A percentile compares a stretch with the other conserved stretches of the same genome.
Evolutionary conservation across 2,113 vertebrate genomes (phyloP).

Genomic region (Halichoerus grypus): DNA sequence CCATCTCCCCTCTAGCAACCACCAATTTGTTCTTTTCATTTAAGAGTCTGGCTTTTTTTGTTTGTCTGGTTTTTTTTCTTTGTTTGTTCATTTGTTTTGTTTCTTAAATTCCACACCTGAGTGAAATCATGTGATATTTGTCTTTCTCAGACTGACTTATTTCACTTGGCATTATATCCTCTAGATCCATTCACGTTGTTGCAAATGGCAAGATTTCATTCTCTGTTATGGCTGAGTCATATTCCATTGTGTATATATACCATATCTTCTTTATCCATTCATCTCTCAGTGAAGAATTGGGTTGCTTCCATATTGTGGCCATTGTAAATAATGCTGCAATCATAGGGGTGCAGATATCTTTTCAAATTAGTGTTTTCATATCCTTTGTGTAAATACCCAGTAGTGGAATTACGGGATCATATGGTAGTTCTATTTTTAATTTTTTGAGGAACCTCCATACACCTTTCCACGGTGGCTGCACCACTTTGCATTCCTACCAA

Average conservation of each 20-base stretch:
- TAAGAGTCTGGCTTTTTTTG: background rate
- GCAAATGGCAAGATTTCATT: background rate
- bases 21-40: background rate
- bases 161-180: background rate
- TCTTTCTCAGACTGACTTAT: background rate
- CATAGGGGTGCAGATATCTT: background rate
- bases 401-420: background rate
- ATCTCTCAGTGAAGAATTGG: background rate
- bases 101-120: background rate
- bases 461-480: background rate
- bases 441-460: background rate
- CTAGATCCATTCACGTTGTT: background rate
- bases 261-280: background rate
- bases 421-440: background rate
- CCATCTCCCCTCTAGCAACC: background rate
- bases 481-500: background rate
- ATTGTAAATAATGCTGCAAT: background rate
- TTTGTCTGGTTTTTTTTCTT: background rate
- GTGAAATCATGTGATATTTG: background rate
- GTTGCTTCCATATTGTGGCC: background rate
- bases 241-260: background rate
- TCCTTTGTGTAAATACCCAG: background rate
- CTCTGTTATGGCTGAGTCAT: background rate
- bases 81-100: background rate
- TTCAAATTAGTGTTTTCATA: background rate